phyloP scores from a whole-genome alignment of 2,888 invertebrate species.

The Leptinotarsa haldemani region DNA sequence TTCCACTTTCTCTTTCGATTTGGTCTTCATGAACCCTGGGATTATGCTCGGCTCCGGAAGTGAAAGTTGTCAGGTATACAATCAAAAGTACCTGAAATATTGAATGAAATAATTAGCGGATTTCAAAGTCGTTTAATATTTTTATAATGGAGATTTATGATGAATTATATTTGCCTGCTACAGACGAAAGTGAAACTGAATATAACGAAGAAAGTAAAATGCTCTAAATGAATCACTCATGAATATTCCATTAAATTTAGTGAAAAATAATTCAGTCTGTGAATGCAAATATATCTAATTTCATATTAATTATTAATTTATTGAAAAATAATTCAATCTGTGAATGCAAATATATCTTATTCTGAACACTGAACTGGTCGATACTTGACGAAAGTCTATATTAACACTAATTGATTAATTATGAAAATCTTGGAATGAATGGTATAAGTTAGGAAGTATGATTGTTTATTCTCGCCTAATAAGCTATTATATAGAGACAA shows the following conservation, averaged over 20 bases:
- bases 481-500: too few species aligned
- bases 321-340: not conserved
- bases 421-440: too few species aligned
- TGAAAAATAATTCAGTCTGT: not conserved
- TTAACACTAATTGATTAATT: too few species aligned
- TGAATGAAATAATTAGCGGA: not conserved
- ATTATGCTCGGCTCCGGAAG: constrained; percentile 28
- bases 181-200: not conserved
- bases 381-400: too few species aligned
- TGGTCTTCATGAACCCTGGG: constrained; percentile 53
- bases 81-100: constrained; percentile 21
- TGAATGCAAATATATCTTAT: too few species aligned
- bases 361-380: too few species aligned
- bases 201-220: not conserved
- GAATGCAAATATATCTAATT: not conserved
- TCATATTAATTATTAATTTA: not conserved
- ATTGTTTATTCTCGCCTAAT: too few species aligned
- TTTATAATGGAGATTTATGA: not conserved
- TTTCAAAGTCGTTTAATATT: not conserved
- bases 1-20: constrained; percentile 43
- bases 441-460: too few species aligned
- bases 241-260: not conserved
- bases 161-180: constrained; percentile 1
- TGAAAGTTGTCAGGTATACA: constrained; percentile 20
- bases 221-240: not conserved